Evolutionary conservation across 2,113 vertebrate genomes (phyloP), one percentile per base, ranked within the genome.

Genomic region (Xenopus borealis): DNA sequence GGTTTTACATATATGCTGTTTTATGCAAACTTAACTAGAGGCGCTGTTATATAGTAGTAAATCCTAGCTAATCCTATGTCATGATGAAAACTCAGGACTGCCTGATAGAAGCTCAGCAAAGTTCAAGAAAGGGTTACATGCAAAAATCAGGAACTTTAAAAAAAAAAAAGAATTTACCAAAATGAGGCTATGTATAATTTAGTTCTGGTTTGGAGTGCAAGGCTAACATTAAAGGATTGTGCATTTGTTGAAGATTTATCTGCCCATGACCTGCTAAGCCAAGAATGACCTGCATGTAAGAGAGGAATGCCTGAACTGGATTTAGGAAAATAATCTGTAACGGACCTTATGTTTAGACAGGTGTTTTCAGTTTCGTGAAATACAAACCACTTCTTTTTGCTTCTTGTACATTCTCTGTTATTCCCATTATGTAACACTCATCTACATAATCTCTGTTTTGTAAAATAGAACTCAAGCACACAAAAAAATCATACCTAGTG

Each of bases 281-380:
- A 16, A 14, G 30, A 44, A 16, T 53, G 52, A 57, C 46, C 66
- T 27, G 67, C 47, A 14, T 27, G 59, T 18, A 57, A 58, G 10
- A 59, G 61, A 77, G 17, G 61, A 44, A 64, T 68, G 74, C 19
- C 47, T 55, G 45, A 12, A 50, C 46, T 33, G 55, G 55, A 57
- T 57, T 70, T 23, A 44, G 66, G 47, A 69, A 76, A 70, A 64
- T 63, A 70, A 62, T 64, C 62, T 55, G 59, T 40, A 66, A 63
- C 44, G 20, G 59, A n/a, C 47, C 40, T 19, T 40, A 13, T 77
- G 66, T 77, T 77, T 77, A 40, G 55, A 64, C 74, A 77, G 61
- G 67, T 77, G 74, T 70, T 77, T 77, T 77, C 13, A n/a, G 61
- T 64, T 70, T 77, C 61, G 63, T 11, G 74, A 70, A 77, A 77